Evolutionary conservation across 2,888 invertebrate species (phyloP), one percentile per base, ranked within the genome.

Genomic region (Prenolepis imparis): DNA sequence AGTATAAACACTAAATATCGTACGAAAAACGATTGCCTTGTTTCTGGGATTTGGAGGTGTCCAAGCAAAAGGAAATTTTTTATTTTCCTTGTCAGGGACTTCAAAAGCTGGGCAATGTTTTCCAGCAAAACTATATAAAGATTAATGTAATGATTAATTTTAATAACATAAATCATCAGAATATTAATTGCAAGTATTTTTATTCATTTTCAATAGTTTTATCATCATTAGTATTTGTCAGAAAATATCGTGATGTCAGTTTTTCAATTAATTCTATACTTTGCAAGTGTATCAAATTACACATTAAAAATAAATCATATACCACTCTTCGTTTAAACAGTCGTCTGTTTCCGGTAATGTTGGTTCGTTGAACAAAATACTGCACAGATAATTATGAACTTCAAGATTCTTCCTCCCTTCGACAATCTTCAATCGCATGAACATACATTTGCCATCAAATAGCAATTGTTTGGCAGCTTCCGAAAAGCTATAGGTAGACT

Each of bases 1-100:
- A 41, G 93, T 88, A 64, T 94, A 94, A 78, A 93, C 92, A 5
- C 90, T 85, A 68, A 94, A 95, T 82, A 94, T 91, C n/a, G 87
- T 86, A 11, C 92, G 92, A 83, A 94, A 94, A 24, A 92, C 90
- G 6, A 91, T 84, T 57, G 90, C 93, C 70, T 93, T 94, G 77
- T 94, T 94, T 84, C 92, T 91, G 1, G 92, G 48, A 87, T 93
- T 94, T 12, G 91, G 85, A 3, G 94, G 93, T 8, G 93, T 91
- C 94, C 94, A 94, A 44, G 91, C 91, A 0, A 94, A 74, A 5
- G 94, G 93, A 85, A 89, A 93, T 63, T 85, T 72, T 44, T 87
- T 88, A 55, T 84, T 87, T 70, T 93, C 93, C 61, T 87, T 92
- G 18, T 92, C 91, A 24, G 68, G 75, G 21, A 93, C 87, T 44